phyloP scores from a whole-genome alignment of 2,113 vertebrate species.

The Gnathonemus longibarbis region DNA sequence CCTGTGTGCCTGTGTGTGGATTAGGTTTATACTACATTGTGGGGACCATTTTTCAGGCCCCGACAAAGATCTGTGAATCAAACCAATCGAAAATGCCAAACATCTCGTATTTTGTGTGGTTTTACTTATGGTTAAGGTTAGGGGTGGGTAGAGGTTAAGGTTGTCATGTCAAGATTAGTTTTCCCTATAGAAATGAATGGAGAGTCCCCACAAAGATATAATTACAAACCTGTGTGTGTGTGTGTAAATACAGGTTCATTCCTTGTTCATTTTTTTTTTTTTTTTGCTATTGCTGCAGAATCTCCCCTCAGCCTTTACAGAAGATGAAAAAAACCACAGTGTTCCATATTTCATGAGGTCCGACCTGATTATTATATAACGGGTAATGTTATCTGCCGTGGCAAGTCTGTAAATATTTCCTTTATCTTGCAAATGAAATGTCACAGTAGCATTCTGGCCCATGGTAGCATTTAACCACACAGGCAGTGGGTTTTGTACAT shows the following conservation, averaged over 20 bases:
- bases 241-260: background rate
- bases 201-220: too few species aligned
- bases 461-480: background rate
- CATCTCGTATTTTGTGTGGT: too few species aligned
- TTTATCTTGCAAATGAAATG: conserved; percentile 5
- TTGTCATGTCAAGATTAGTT: too few species aligned
- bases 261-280: background rate
- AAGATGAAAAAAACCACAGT: background rate
- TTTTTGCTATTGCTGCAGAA: background rate
- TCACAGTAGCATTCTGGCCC: background rate
- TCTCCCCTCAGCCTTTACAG: background rate
- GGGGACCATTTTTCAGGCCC: too few species aligned
- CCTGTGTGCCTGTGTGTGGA: too few species aligned
- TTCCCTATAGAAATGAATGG: too few species aligned
- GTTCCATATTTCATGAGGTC: background rate
- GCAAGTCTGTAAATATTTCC: conserved; percentile 1
- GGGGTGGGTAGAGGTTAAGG: too few species aligned
- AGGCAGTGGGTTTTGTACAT: background rate
- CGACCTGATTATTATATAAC: background rate
- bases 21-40: too few species aligned
- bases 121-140: too few species aligned
- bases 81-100: too few species aligned
- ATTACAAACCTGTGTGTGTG: too few species aligned
- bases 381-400: background rate
- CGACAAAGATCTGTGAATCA: too few species aligned